Base-by-base conservation (phyloP, 2,888 invertebrate genomes). In the Polymixis flavicincta region DNA sequence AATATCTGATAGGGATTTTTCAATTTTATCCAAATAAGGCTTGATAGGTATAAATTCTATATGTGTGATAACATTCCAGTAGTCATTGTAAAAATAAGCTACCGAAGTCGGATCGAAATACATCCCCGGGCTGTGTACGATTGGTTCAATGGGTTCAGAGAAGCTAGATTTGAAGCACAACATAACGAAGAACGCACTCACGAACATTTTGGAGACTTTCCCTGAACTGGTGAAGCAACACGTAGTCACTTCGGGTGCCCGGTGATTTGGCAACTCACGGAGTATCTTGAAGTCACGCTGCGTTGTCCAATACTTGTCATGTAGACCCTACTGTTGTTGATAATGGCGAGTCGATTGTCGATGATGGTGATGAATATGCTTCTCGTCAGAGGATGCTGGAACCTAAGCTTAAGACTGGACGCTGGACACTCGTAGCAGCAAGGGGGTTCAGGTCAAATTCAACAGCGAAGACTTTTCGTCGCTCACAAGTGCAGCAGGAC, bases 21-120 rank as follows among this genome's bases (percentile, higher is more conserved):
- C 25, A 75, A 77, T 77, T 77, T 81, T 75, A 45, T 63, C 63
- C 25, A 81, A 64, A 75, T 79, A 83, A n/a, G 83, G 79, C 9
- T 48, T 78, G 6, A 78, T 78, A 8, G 83, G 61, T 48, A 69
- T 45, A 28, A 78, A 79, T 28, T 79, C 83, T 69, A 79, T 57
- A 45, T 78, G 54, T 37, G 83, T 78, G 55, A 79, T 59, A 2
- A 79, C 52, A 45, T 28, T 79, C 69, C 69, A 79, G 37, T 78
- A 83, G 22, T 78, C 83, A 32, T 79, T 59, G 63, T 83, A 83
- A 50, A 79, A 79, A 48, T 68, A 64, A 54, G 78, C 69, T 4
- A 63, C 57, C 17, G 48, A 54, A 14, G 45, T 78, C 7, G 83
- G 83, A 19, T 83, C 79, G 9, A 79, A 79, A 64, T 69, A 69